Evolutionary conservation across 2,797 vertebrate species (phyloP).

Genomic region (Coccyzus lansbergi): DNA sequence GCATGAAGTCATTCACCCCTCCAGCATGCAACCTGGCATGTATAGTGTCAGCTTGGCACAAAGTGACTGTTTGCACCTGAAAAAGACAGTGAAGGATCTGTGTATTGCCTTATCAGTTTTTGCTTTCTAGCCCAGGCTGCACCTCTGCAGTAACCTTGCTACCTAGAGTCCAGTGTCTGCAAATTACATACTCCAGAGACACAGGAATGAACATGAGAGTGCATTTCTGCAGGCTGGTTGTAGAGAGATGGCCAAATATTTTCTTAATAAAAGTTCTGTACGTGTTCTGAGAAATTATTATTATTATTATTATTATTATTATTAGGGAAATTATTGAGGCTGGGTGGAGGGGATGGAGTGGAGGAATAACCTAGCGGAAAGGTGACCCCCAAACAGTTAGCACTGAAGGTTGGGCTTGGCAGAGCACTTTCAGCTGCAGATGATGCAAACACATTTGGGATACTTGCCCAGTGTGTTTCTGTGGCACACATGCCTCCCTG

Average conservation of each 20-base stretch:
- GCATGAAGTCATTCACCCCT: background rate
- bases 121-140: background rate
- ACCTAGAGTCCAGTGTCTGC: background rate
- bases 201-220: background rate
- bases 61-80: no score
- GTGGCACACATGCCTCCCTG: background rate
- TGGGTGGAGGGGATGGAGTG: background rate
- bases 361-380: fast-evolving
- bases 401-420: background rate
- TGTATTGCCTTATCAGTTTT: no score
- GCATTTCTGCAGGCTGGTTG: background rate
- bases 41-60: background rate
- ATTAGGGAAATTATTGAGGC: background rate
- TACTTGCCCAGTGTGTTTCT: background rate
- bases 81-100: no score
- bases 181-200: background rate
- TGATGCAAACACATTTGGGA: background rate
- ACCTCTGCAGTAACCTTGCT: background rate
- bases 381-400: background rate
- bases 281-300: background rate
- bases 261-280: background rate
- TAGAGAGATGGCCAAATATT: background rate
- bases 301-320: no score
- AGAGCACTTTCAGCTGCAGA: fast-evolving
- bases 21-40: fast-evolving